phyloP scores from a whole-genome alignment of 1,140 invertebrate genomes.

The Papilio glaucus region DNA sequence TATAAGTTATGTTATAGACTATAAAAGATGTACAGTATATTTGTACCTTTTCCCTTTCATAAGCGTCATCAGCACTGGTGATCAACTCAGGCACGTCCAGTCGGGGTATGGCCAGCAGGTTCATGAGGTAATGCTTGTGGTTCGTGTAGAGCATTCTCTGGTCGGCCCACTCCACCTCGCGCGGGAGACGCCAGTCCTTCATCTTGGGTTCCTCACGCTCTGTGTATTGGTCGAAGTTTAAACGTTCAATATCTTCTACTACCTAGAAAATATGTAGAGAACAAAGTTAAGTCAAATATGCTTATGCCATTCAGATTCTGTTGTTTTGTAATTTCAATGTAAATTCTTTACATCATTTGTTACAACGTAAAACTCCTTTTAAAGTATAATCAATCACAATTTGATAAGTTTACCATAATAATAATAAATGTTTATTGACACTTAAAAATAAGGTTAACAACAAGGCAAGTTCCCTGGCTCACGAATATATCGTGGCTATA shows the following conservation, averaged over 20 bases:
- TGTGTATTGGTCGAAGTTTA: conserved; percentile 87
- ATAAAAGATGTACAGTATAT: background rate
- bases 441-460: too few relatives aligned
- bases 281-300: too few relatives aligned
- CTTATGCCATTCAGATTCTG: too few relatives aligned
- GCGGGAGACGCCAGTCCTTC: conserved; percentile 88
- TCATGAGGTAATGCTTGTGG: conserved; percentile 84
- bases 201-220: conserved; percentile 86
- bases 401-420: too few relatives aligned
- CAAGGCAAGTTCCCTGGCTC: too few relatives aligned
- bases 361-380: too few relatives aligned
- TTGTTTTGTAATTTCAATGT: too few relatives aligned
- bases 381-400: too few relatives aligned
- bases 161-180: conserved; percentile 86
- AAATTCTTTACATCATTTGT: too few relatives aligned
- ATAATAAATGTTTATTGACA: too few relatives aligned
- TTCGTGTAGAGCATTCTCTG: conserved; percentile 85
- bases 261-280: conserved; percentile 51
- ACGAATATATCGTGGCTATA: too few relatives aligned
- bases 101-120: conserved; percentile 84
- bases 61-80: conserved; percentile 82
- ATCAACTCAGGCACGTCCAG: conserved; percentile 86
- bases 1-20: too few relatives aligned
- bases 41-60: conserved; percentile 56
- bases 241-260: conserved; percentile 92